Evolutionary conservation across 2,888 invertebrate species (phyloP), one percentile per base, ranked within the genome.

Genomic region (Sinopyrophorus schimmeli): DNA sequence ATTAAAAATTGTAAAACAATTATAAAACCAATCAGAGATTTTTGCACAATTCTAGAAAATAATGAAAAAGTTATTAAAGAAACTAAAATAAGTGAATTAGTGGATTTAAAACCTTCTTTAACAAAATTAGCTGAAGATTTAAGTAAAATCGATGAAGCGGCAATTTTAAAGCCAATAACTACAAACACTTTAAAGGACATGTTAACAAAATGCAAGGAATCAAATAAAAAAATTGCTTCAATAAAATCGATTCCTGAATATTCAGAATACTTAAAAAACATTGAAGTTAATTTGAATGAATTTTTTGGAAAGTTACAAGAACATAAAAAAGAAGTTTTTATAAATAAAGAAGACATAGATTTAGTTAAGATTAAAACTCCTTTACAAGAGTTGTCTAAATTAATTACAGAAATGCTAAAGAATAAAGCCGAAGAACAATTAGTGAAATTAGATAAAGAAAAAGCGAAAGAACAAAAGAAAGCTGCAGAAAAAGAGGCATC

Each of bases 381-480:
- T 24, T 7, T 24, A 28, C n/a, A n/a, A n/a, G n/a, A n/a, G 10
- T 5, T 28, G 9, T 28, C 28, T 4, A 28, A 28, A 3, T 28
- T n/a, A n/a, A 28, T 12, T 12, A 28, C 5, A 11, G 28, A 5
- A 28, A 3, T 3, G 3, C 4, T 28, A 40, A 32, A 27, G 34
- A 27, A 26, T 11, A 11, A 11, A 7, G 3, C 6, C 3, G 21
- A 18, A 35, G 18, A 26, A 18, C 14, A 50, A 23, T 28, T 54
- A 38, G 24, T 6, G n/a, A n/a, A n/a, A n/a, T n/a, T n/a, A n/a
- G n/a, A n/a, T n/a, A 39, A 50, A 24, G 20, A 47, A 11, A 42
- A 52, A 21, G 38, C 30, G 9, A 42, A 50, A 47, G 51, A 46
- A 54, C 50, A 42, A 43, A 51, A 39, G 47, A 53, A 30, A 20